phyloP scores from a whole-genome alignment of 1,140 invertebrate genomes.

The Papilio aristodemus region DNA sequence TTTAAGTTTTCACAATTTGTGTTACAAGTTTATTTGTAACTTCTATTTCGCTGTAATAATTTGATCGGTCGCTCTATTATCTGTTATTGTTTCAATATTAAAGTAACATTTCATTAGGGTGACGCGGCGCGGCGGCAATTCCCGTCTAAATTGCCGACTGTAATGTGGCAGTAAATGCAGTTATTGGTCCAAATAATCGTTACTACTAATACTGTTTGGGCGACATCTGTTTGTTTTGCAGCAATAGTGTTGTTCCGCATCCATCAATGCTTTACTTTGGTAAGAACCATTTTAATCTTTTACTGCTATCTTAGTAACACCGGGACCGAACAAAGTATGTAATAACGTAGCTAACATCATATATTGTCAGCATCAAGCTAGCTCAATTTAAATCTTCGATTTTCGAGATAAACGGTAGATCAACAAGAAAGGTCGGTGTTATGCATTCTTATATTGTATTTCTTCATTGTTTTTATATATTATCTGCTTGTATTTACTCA shows the following conservation, averaged over 20 bases:
- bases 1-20: neutral
- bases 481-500: too few species aligned
- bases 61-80: neutral
- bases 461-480: too few species aligned
- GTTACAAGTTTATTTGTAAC: neutral
- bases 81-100: slow-evolving; percentile 21
- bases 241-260: neutral
- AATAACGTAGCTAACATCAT: too few species aligned
- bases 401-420: too few species aligned
- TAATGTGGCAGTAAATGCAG: slow-evolving; percentile 20
- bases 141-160: neutral
- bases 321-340: too few species aligned
- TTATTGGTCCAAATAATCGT: slow-evolving; percentile 16
- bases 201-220: slow-evolving; percentile 18
- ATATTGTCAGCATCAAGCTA: too few species aligned
- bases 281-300: too few species aligned
- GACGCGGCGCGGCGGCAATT: slow-evolving; percentile 2
- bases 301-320: too few species aligned
- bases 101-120: slow-evolving; percentile 1
- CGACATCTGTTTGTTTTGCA: slow-evolving; percentile 12
- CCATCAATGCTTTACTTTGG: neutral
- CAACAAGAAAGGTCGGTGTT: too few species aligned
- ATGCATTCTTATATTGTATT: too few species aligned
- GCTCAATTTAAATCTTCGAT: too few species aligned
- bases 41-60: neutral